Evolutionary conservation across 2,113 vertebrate genomes (phyloP).

Genomic region (Halcyon malimbica): DNA sequence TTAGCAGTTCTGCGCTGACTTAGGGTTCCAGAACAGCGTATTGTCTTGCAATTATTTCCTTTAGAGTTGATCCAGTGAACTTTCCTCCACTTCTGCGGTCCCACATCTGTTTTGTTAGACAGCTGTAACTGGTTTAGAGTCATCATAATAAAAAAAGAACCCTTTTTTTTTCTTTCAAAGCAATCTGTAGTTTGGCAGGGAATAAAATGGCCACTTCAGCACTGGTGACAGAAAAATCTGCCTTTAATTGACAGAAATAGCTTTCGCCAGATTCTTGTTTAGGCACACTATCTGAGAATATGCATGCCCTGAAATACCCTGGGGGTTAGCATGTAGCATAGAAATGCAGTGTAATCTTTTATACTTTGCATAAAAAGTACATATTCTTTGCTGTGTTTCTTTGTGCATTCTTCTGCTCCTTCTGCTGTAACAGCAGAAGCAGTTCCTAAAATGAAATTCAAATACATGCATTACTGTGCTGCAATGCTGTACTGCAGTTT

Average conservation of each 20-base stretch:
- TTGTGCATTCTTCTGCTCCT: background rate
- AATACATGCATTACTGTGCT: background rate
- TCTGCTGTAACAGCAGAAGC: background rate
- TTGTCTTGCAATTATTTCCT: constrained; percentile 30
- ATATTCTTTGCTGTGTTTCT: background rate
- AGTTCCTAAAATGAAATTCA: background rate
- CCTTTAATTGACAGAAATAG: constrained; percentile 32
- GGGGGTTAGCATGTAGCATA: background rate
- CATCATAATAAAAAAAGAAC: background rate
- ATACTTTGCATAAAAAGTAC: background rate
- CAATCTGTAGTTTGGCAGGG: constrained; percentile 27
- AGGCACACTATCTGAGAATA: background rate
- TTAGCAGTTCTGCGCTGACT: background rate
- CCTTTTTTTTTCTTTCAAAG: constrained; percentile 9
- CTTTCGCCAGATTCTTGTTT: background rate
- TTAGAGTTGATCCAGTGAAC: constrained; percentile 23
- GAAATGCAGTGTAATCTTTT: background rate
- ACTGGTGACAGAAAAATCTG: constrained; percentile 31
- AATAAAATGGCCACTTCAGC: constrained; percentile 44
- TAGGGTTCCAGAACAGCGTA: background rate
- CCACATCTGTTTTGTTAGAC: constrained; percentile 58
- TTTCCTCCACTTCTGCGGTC: constrained; percentile 37
- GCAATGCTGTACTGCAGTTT: background rate
- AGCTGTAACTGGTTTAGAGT: constrained; percentile 58
- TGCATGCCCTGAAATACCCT: background rate